These are phyloP conservation scores for Empidonax alnorum DNA, from an alignment of 2,113 vertebrate genomes.

Conservation along the genomic window DNA sequence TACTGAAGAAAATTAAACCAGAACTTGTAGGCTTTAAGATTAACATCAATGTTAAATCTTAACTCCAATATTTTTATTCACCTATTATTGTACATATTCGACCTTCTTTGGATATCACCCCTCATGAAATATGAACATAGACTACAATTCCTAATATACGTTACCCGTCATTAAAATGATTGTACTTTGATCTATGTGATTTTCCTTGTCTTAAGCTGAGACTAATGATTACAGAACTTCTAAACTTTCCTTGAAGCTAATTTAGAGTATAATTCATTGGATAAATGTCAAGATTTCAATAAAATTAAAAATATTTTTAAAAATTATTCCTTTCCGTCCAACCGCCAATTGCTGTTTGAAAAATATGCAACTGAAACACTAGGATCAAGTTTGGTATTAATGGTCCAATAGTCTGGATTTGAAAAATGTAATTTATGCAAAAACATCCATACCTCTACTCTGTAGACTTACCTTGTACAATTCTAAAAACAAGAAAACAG, in stretches of 20 bases:
- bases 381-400: slow-evolving; percentile 33
- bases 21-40: neutral
- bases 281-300: neutral
- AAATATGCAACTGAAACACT: neutral
- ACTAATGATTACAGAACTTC: neutral
- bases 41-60: neutral
- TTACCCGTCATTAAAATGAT: neutral
- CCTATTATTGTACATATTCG: neutral
- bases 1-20: neutral
- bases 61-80: neutral
- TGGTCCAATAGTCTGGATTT: neutral
- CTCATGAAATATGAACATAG: neutral
- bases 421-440: slow-evolving; percentile 73
- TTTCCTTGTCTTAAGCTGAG: neutral
- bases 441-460: slow-evolving; percentile 51
- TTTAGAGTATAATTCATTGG: neutral
- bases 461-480: slow-evolving; percentile 68
- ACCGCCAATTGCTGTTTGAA: neutral
- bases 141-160: neutral
- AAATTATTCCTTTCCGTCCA: neutral
- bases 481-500: slow-evolving; percentile 58
- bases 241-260: neutral
- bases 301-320: neutral
- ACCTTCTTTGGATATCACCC: neutral
- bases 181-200: neutral